Conservation (phyloP, 2,797 vertebrate species). For the Lophius americanus region DNA sequence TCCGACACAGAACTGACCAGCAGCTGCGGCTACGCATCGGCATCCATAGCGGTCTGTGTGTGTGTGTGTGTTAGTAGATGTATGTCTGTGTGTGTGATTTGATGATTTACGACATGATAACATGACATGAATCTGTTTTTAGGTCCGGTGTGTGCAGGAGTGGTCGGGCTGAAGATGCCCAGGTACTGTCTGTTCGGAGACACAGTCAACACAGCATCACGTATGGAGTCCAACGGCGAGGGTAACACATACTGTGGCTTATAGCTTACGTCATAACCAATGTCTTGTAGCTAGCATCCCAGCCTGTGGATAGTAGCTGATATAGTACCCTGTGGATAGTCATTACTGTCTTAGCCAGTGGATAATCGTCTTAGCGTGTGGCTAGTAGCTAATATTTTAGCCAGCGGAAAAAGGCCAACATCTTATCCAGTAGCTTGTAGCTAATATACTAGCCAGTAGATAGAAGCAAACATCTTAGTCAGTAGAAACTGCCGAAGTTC, state of each 20-base stretch:
- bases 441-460: no score
- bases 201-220: constrained; percentile 82
- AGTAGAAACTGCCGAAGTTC: no score
- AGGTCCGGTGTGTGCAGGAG: constrained; percentile 82
- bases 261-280: no score
- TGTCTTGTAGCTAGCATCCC: no score
- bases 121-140: constrained; percentile 24
- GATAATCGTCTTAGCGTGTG: no score
- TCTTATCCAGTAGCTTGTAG: no score
- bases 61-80: constrained; percentile 9
- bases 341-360: no score
- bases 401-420: no score
- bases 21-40: constrained; percentile 89
- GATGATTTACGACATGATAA: background rate
- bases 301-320: no score
- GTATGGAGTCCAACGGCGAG: constrained; percentile 82
- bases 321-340: no score
- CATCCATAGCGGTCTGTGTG: constrained; percentile 87
- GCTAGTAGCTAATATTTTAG: no score
- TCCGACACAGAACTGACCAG: constrained; percentile 86
- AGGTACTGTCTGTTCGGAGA: constrained; percentile 84
- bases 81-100: background rate
- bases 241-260: constrained; percentile 49
- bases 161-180: constrained; percentile 84
- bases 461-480: no score